A percentile compares a stretch with the other conserved stretches of the same genome.
These are phyloP conservation scores for Apodemus agrarius DNA, from an alignment of 2,797 vertebrate genomes.

Conservation along the genomic window DNA sequence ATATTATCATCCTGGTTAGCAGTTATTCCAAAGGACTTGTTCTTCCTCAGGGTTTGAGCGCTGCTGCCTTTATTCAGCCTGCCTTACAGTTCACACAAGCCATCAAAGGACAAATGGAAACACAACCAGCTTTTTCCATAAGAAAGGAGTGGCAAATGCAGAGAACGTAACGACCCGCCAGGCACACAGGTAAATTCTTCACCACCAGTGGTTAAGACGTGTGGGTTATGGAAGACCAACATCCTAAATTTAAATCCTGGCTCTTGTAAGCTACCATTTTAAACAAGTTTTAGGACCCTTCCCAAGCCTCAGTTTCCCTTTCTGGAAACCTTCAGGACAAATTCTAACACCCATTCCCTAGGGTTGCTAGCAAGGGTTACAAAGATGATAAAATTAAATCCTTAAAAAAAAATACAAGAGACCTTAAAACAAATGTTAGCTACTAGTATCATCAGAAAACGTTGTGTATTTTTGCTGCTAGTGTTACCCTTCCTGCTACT, in stretches of 20 bases:
- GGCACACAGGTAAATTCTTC: not conserved
- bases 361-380: not conserved
- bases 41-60: not conserved
- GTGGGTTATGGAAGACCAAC: not conserved
- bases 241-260: not conserved
- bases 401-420: not conserved
- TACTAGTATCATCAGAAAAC: not conserved
- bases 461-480: not conserved
- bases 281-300: not conserved
- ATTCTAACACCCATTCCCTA: not conserved
- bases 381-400: slow-evolving; percentile 4
- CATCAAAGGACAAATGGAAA: not conserved
- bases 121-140: not conserved
- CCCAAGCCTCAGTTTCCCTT: slow-evolving; percentile 50
- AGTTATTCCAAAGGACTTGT: not conserved
- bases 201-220: not conserved
- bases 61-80: not conserved
- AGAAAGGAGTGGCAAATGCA: not conserved
- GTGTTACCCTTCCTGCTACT: not conserved
- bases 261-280: not conserved
- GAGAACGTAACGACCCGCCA: not conserved
- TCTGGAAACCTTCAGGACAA: slow-evolving; percentile 13
- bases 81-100: not conserved
- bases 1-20: not conserved
- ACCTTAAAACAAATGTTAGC: not conserved